Evolutionary conservation across 2,113 vertebrate species (phyloP).

Genomic region (Grammomys dolichurus): DNA sequence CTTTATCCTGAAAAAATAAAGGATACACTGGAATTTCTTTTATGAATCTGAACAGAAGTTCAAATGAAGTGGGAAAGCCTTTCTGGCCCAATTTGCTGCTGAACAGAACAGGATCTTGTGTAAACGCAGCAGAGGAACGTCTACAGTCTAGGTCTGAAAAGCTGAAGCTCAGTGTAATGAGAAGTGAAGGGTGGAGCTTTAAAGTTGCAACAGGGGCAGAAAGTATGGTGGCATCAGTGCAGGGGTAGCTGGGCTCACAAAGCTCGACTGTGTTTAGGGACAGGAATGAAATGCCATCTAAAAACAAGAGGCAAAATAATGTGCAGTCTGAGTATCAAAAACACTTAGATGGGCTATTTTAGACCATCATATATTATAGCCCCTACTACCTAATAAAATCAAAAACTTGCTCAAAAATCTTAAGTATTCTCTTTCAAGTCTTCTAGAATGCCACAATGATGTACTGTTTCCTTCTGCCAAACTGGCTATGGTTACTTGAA

Average conservation of each 20-base stretch:
- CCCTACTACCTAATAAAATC: constrained; percentile 38
- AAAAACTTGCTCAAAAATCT: constrained; percentile 49
- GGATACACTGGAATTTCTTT: not conserved
- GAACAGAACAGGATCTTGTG: not conserved
- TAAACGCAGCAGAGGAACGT: not conserved
- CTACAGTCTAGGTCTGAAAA: not conserved
- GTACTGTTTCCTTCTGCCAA: constrained; percentile 9
- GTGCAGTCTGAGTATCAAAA: constrained; percentile 6
- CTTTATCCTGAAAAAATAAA: not conserved
- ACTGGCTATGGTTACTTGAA: constrained; percentile 58
- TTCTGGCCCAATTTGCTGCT: not conserved
- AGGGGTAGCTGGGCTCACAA: not conserved
- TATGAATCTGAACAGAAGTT: not conserved
- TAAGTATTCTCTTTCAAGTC: constrained; percentile 61
- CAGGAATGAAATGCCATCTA: not conserved
- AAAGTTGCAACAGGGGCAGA: not conserved
- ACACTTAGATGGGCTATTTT: constrained; percentile 48
- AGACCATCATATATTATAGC: constrained; percentile 37
- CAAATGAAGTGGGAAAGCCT: not conserved
- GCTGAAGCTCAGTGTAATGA: not conserved
- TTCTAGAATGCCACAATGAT: constrained; percentile 62
- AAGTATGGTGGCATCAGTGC: not conserved
- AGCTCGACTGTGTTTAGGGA: not conserved
- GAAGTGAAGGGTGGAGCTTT: not conserved
- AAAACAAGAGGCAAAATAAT: constrained; percentile 15